These are phyloP conservation scores for Camponotus vicinus DNA, from an alignment of 1,140 invertebrate species.

Conservation along the genomic window DNA sequence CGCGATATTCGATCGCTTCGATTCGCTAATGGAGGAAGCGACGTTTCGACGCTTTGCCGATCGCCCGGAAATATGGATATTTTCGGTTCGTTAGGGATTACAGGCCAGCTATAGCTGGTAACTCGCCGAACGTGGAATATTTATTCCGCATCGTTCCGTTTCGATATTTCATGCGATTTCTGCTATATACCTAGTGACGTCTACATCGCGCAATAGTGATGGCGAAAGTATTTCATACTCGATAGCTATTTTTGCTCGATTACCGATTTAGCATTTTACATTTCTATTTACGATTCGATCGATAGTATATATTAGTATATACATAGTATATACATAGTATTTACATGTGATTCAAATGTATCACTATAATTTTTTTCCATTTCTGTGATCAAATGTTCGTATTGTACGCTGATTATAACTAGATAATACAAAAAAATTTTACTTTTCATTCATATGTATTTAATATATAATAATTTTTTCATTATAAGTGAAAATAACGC, in stretches of 20 bases:
- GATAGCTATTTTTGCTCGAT: conserved; percentile 39
- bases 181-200: not conserved
- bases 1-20: conserved; percentile 33
- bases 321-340: not conserved
- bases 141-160: conserved; percentile 29
- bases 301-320: not conserved
- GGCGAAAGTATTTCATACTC: conserved; percentile 37
- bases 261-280: conserved; percentile 18
- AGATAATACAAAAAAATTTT: not conserved
- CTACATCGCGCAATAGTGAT: conserved; percentile 33
- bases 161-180: conserved; percentile 23
- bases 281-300: conserved; percentile 34
- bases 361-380: conserved; percentile 17
- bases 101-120: not conserved
- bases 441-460: too few relatives aligned
- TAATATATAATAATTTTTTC: too few relatives aligned
- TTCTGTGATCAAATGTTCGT: conserved; percentile 6
- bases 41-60: conserved; percentile 46
- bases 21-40: conserved; percentile 40
- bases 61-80: conserved; percentile 44
- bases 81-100: conserved; percentile 57
- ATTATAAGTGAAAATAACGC: too few relatives aligned
- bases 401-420: not conserved
- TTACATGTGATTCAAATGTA: conserved; percentile 17
- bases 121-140: conserved; percentile 33